These are phyloP conservation scores for Vultur gryphus DNA, from an alignment of 2,797 vertebrate species.

Conservation along the genomic window DNA sequence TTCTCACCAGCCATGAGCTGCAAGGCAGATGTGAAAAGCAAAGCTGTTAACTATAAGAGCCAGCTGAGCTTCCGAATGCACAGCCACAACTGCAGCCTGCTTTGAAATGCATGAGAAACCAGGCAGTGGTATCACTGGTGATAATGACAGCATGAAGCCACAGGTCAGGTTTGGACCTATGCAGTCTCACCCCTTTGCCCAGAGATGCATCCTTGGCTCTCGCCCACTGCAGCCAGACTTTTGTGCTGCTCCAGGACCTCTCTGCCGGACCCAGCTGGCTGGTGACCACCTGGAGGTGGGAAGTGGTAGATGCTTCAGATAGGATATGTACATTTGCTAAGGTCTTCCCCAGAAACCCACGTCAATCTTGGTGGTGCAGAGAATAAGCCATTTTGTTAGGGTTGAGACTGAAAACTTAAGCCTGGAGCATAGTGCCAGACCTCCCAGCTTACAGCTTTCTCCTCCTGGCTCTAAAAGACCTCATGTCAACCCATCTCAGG, in stretches of 20 bases:
- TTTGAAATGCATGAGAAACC: rapidly evolving
- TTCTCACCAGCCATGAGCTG: not conserved
- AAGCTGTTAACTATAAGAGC: not conserved
- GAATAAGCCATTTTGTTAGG: not conserved
- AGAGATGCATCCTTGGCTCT: not conserved
- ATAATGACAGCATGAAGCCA: not conserved
- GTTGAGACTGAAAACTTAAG: not conserved
- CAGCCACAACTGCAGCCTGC: not conserved
- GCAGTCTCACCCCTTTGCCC: not conserved
- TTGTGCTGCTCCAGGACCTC: not conserved
- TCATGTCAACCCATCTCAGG: not conserved
- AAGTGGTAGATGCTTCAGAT: not conserved
- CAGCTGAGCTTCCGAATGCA: not conserved
- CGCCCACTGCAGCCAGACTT: rapidly evolving
- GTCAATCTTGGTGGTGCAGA: not conserved
- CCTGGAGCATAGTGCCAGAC: rapidly evolving
- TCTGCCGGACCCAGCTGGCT: not conserved
- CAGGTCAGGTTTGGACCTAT: not conserved
- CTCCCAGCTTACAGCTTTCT: not conserved
- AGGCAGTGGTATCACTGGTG: not conserved
- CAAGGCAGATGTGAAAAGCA: not conserved
- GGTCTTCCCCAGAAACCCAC: not conserved
- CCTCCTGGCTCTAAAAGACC: not conserved
- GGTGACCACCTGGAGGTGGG: not conserved
- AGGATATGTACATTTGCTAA: not conserved